Conservation (phyloP, 2,888 invertebrate species). For the Leptothorax acervorum region DNA sequence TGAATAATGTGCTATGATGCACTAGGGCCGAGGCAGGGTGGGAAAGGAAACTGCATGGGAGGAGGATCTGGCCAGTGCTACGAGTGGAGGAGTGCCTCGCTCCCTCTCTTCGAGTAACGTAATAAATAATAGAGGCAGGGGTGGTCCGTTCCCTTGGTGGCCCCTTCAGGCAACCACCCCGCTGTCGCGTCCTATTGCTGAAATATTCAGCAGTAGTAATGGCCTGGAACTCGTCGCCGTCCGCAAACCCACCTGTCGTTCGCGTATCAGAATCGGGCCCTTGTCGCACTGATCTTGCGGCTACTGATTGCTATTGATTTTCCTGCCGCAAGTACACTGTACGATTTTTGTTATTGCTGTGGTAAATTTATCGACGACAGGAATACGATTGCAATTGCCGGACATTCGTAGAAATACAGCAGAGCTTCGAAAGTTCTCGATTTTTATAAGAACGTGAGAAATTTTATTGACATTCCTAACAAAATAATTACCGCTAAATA, state of each 20-base stretch:
- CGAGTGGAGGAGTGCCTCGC: slow-evolving; percentile 61
- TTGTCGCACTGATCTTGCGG: slow-evolving; percentile 60
- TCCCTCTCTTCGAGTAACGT: slow-evolving; percentile 71
- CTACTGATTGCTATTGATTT: slow-evolving; percentile 51
- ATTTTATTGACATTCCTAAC: neutral
- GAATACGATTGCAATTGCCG: slow-evolving; percentile 27
- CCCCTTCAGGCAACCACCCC: slow-evolving; percentile 56
- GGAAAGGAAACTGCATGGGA: slow-evolving; percentile 45
- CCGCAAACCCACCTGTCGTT: slow-evolving; percentile 74
- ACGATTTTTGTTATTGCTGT: slow-evolving; percentile 19
- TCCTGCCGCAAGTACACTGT: slow-evolving; percentile 18
- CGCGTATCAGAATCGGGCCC: slow-evolving; percentile 56
- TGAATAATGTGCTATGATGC: slow-evolving; percentile 82
- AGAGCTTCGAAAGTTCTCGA: neutral
- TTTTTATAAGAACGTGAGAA: neutral
- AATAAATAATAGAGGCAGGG: slow-evolving; percentile 81
- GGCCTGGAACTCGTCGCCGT: slow-evolving; percentile 74
- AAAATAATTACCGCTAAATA: neutral
- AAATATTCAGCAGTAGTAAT: slow-evolving; percentile 80
- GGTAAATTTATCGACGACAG: slow-evolving; percentile 19
- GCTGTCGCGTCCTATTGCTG: slow-evolving; percentile 60
- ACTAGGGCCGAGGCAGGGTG: slow-evolving; percentile 54
- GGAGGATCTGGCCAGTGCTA: slow-evolving; percentile 41
- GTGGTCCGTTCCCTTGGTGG: slow-evolving; percentile 75
- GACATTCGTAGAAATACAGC: slow-evolving; percentile 10